phyloP scores from a whole-genome alignment of 2,797 vertebrate genomes.

The Danio albolineatus region DNA sequence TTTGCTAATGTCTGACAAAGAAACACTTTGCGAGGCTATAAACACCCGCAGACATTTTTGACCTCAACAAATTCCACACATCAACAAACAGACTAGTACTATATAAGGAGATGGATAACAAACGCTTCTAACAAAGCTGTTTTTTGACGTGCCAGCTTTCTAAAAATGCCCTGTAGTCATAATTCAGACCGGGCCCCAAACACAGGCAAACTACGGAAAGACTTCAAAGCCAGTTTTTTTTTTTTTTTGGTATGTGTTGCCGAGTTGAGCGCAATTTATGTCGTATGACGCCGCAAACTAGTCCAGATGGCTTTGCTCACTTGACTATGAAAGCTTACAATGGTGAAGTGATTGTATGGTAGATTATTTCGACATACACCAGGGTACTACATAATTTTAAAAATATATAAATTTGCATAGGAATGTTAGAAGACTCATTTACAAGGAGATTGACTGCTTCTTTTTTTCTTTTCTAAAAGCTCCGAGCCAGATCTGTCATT shows the following conservation, averaged over 20 bases:
- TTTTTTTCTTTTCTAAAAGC: not conserved
- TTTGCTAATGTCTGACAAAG: not conserved
- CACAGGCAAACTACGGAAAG: slow-evolving; percentile 53
- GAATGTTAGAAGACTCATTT: not conserved
- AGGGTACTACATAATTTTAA: not conserved
- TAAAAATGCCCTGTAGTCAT: slow-evolving; percentile 61
- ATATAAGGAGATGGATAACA: slow-evolving; percentile 56
- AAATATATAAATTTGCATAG: not conserved
- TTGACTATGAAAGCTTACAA: slow-evolving; percentile 28
- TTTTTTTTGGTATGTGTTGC: slow-evolving; percentile 22
- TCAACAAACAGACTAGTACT: slow-evolving; percentile 54
- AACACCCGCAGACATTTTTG: slow-evolving; percentile 30
- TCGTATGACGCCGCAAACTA: slow-evolving; percentile 9
- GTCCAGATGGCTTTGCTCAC: slow-evolving; percentile 5
- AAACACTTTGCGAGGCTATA: slow-evolving; percentile 45
- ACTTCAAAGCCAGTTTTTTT: slow-evolving; percentile 52
- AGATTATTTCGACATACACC: not conserved
- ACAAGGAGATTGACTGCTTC: not conserved
- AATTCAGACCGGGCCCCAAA: slow-evolving; percentile 41
- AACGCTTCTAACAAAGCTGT: slow-evolving; percentile 58
- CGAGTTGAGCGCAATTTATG: slow-evolving; percentile 47
- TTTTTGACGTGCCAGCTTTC: slow-evolving; percentile 52
- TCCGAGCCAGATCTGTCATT: slow-evolving; percentile 15
- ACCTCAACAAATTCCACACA: slow-evolving; percentile 53
- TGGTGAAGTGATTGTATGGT: not conserved